These are phyloP conservation scores for Macrobrachium nipponense DNA, from an alignment of 1,140 invertebrate species.

Conservation along the genomic window DNA sequence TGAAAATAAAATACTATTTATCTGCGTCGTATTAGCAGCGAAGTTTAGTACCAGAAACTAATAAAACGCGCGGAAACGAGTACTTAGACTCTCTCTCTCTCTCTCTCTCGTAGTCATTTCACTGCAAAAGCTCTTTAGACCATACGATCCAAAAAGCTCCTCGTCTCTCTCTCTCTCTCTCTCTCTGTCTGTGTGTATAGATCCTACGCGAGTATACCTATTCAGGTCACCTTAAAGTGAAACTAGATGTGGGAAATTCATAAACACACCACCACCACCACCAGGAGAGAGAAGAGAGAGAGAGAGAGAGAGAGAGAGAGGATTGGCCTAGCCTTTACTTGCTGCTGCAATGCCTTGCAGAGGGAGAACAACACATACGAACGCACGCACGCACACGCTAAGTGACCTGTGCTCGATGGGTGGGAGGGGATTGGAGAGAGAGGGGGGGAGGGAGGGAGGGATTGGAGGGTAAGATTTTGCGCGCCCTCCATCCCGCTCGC, in stretches of 20 bases:
- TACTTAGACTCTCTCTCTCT: not conserved
- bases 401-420: not conserved
- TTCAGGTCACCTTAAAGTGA: too few species aligned
- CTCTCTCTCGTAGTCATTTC: not conserved
- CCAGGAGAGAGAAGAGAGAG: constrained; percentile 17
- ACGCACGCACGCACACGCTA: not conserved
- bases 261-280: too few species aligned
- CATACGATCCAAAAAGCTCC: too few species aligned
- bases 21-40: too few species aligned
- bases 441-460: not conserved
- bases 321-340: not conserved
- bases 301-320: constrained; percentile 22
- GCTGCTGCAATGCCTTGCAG: not conserved
- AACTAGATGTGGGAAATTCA: too few species aligned
- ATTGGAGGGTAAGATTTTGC: too few species aligned
- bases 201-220: too few species aligned
- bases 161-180: not conserved
- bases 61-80: too few species aligned
- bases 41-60: too few species aligned
- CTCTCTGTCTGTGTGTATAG: not conserved
- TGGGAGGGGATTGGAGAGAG: not conserved
- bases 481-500: not conserved
- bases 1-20: too few species aligned
- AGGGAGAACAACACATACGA: not conserved
- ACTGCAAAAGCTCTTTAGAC: too few species aligned